phyloP scores from a whole-genome alignment of 2,888 invertebrate species.

The Aphidius colemani region DNA sequence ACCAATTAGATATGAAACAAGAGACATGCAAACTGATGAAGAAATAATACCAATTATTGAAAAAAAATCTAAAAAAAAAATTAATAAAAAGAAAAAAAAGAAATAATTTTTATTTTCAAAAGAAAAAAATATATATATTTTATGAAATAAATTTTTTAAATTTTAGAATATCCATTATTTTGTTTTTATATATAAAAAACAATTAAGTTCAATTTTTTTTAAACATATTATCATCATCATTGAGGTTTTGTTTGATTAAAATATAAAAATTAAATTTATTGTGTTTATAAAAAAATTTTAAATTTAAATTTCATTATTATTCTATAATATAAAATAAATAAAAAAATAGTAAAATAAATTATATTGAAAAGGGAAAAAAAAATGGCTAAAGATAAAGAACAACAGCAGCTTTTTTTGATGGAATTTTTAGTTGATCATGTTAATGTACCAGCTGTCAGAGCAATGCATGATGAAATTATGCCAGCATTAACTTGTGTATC shows the following conservation, averaged over 20 bases:
- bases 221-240: no score
- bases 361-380: slow-evolving; percentile 15
- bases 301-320: no score
- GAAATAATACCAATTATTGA: slow-evolving; percentile 31
- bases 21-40: slow-evolving; percentile 70
- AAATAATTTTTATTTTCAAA: background rate
- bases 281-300: no score
- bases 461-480: slow-evolving; percentile 48
- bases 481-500: slow-evolving; percentile 65
- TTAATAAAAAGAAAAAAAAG: slow-evolving; percentile 31
- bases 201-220: no score
- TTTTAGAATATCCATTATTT: no score
- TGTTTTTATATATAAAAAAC: no score
- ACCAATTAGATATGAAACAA: slow-evolving; percentile 68
- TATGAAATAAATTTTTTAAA: no score
- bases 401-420: slow-evolving; percentile 63
- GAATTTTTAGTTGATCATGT: slow-evolving; percentile 68
- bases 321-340: background rate
- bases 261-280: no score
- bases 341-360: background rate
- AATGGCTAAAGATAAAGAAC: slow-evolving; percentile 27
- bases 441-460: slow-evolving; percentile 50
- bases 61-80: slow-evolving; percentile 32
- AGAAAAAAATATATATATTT: no score
- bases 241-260: no score